Base-by-base conservation (phyloP, 1,140 invertebrate species). In the Theocolax elegans region DNA sequence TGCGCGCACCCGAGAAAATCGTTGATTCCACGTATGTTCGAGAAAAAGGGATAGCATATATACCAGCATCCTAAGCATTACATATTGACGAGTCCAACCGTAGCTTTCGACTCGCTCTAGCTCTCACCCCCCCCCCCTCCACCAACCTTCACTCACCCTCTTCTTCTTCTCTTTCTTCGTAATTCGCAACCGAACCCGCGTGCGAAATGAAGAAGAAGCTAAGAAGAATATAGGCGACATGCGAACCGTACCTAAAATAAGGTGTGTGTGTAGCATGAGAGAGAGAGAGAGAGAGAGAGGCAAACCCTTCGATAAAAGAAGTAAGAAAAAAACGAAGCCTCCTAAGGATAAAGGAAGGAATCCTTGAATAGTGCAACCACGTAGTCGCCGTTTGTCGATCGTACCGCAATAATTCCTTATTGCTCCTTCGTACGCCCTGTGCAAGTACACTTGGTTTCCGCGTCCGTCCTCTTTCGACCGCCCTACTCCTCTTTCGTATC, bases 321-420 rank as follows among this genome's bases (percentile, higher is more conserved):
- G n/a, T 46, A 13, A 67, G 10, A 53, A 60, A 48, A 49, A 63
- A 49, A 46, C 4, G n/a, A 15, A 46, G n/a, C 6, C 31, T 10
- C 56, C 27, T 25, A 59, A 29, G 40, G 40, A 60, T 60, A 71
- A 67, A 56, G 40, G 40, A 60, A 44, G 72, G 69, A 56, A 59
- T 79, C 80, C 72, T 82, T 84, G 76, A 68, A 82, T 80, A 85
- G 80, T 84, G 74, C 79, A 78, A 77, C 81, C 84, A 85, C 83
- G 85, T 85, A 84, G 76, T 79, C 77, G 82, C 81, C 83, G 84
- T 85, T 85, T 85, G 84, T 85, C 83, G 83, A 85, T 83, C 80
- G 81, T 80, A 81, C 83, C 83, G 83, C 83, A 86, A 86, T 86
- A 86, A 85, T 86, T 86, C 80, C 83, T 86, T 85, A 86, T 86